Evolutionary conservation across 2,888 invertebrate species (phyloP).

Genomic region (Teleogryllus oceanicus): DNA sequence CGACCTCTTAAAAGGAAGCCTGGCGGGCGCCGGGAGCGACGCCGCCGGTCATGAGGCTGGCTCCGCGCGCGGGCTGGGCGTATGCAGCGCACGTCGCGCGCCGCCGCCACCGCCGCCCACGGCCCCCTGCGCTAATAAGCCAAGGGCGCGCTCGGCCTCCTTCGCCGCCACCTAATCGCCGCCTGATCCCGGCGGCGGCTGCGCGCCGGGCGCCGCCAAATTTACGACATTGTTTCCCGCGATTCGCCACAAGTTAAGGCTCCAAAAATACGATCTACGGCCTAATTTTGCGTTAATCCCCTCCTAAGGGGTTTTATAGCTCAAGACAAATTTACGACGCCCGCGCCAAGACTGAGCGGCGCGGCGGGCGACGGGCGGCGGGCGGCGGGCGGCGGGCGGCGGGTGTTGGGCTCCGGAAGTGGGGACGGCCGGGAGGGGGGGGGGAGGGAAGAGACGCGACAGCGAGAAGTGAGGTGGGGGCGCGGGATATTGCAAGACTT

Average conservation of each 20-base stretch:
- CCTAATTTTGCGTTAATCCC: slow-evolving; percentile 4
- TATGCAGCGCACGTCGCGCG: not conserved
- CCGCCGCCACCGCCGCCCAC: not conserved
- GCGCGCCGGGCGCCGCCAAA: slow-evolving; percentile 21
- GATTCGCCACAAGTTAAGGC: slow-evolving; percentile 19
- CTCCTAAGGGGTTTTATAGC: slow-evolving; percentile 27
- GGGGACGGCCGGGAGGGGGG: not conserved
- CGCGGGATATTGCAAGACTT: no score
- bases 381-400: not conserved
- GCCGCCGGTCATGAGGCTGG: no score
- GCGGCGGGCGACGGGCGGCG: not conserved
- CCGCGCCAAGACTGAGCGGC: slow-evolving; percentile 4
- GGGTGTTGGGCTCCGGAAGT: not conserved
- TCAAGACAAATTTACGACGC: slow-evolving; percentile 32
- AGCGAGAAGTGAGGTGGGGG: not conserved
- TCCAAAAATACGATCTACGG: slow-evolving; percentile 20
- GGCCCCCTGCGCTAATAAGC: not conserved
- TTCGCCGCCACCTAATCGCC: not conserved
- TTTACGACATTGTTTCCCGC: slow-evolving; percentile 32
- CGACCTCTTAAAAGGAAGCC: no score
- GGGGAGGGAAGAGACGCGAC: not conserved
- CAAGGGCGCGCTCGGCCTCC: not conserved
- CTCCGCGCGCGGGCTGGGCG: not conserved
- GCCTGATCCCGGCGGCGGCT: not conserved
- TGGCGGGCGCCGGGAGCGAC: no score